Percentiles rank a stretch among this genome's conserved stretches.
Evolutionary conservation across 2,888 invertebrate species (phyloP).

Genomic region (Tetramorium bicarinatum): DNA sequence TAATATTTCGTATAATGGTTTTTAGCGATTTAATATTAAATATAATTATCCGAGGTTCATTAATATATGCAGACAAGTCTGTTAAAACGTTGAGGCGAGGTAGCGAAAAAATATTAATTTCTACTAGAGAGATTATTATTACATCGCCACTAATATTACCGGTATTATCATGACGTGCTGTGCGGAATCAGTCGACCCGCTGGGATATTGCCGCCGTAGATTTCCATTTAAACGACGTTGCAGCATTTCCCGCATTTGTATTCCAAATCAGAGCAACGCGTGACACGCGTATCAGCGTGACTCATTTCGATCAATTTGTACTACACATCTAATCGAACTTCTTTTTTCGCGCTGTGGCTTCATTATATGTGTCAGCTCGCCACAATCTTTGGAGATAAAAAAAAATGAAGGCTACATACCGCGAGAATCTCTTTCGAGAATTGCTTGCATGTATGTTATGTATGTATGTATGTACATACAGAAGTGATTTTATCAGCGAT

Average conservation of each 20-base stretch:
- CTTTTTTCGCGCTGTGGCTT: neutral
- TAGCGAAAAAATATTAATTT: neutral
- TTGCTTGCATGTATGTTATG: neutral
- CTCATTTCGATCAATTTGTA: conserved; percentile 43
- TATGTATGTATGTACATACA: no score
- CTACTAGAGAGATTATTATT: conserved; percentile 14
- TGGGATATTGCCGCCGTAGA: conserved; percentile 58
- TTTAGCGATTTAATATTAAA: neutral
- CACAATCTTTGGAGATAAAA: neutral
- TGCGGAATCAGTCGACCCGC: neutral
- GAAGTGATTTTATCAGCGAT: neutral
- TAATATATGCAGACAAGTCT: neutral
- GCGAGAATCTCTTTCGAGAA: neutral
- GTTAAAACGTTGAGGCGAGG: neutral
- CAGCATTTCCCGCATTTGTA: conserved; percentile 49
- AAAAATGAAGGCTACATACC: neutral
- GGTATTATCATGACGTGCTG: conserved; percentile 50
- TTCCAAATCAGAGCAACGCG: conserved; percentile 23
- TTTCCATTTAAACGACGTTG: conserved; percentile 50
- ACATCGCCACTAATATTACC: conserved; percentile 56
- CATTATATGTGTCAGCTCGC: conserved; percentile 25
- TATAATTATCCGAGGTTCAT: neutral
- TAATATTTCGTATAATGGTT: neutral
- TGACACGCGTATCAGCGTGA: conserved; percentile 1
- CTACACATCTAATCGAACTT: neutral